Percentiles rank a stretch among this genome's conserved stretches.
Conservation (phyloP, 2,888 invertebrate genomes). For the Eudasyphora cyanicolor region DNA sequence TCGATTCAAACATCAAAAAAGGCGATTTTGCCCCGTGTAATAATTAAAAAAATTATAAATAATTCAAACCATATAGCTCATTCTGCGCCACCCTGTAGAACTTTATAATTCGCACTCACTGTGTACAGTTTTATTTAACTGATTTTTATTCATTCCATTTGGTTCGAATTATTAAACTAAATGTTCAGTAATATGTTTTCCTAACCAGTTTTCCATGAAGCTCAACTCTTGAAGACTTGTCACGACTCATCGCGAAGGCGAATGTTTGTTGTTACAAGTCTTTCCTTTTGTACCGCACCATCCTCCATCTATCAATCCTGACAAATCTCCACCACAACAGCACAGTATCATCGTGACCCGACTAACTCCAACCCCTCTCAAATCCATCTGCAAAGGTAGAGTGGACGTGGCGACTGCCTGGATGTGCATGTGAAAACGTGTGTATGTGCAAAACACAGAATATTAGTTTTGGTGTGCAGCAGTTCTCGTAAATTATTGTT, state of each 20-base stretch:
- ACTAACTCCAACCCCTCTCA: no score
- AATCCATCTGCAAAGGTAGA: not conserved
- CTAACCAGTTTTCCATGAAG: conserved; percentile 50
- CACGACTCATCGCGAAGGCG: not conserved
- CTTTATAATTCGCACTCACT: no score
- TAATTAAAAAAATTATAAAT: no score
- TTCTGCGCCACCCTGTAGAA: no score
- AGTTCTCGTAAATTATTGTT: conserved; percentile 35
- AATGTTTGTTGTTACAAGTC: not conserved
- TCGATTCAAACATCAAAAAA: no score
- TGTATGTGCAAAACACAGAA: conserved; percentile 6
- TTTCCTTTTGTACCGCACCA: not conserved
- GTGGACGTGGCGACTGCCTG: no score
- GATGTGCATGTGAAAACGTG: conserved; percentile 8
- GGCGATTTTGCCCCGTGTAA: no score
- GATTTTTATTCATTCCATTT: not conserved
- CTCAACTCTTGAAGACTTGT: no score
- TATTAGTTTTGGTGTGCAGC: conserved; percentile 39
- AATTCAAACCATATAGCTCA: no score
- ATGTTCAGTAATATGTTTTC: conserved; percentile 44
- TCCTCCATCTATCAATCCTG: no score
- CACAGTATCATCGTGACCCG: not conserved
- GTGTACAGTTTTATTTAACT: no score
- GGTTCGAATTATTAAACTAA: conserved; percentile 43
- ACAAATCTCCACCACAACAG: not conserved